Evolutionary conservation across 2,797 vertebrate species (phyloP).

Genomic region (Pagetopsis macropterus): DNA sequence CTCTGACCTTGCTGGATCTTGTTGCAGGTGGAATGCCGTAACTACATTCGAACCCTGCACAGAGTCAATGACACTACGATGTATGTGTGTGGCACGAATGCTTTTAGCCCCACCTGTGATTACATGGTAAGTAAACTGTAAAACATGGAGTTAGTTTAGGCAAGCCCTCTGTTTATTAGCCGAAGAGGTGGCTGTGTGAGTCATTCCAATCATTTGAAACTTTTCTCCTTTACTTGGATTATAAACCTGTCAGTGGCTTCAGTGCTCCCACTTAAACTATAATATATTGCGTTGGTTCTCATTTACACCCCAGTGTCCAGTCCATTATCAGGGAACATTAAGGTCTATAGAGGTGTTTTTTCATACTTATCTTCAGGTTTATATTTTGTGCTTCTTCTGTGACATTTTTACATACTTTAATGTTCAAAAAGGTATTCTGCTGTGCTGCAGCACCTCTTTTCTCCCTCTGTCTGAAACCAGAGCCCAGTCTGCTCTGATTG

Average conservation of each 20-base stretch:
- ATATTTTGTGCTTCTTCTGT: too few species aligned
- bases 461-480: too few species aligned
- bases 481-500: too few species aligned
- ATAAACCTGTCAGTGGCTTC: neutral
- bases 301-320: too few species aligned
- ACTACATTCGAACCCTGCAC: conserved; percentile 85
- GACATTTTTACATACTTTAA: too few species aligned
- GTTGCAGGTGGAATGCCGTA: conserved; percentile 87
- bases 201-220: neutral
- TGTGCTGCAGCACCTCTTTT: too few species aligned
- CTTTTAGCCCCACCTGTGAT: conserved; percentile 85
- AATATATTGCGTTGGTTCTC: too few species aligned
- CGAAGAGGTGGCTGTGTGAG: neutral
- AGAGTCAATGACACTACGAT: conserved; percentile 75
- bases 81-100: conserved; percentile 86
- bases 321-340: too few species aligned
- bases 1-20: conserved; percentile 68
- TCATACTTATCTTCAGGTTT: too few species aligned
- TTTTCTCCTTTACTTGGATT: neutral
- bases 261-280: neutral
- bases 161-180: neutral
- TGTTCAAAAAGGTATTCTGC: too few species aligned
- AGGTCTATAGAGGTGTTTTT: neutral
- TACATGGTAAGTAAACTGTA: conserved; percentile 78
- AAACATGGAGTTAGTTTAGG: neutral